phyloP scores from a whole-genome alignment of 2,797 vertebrate species.

The Hoplostethus atlanticus region DNA sequence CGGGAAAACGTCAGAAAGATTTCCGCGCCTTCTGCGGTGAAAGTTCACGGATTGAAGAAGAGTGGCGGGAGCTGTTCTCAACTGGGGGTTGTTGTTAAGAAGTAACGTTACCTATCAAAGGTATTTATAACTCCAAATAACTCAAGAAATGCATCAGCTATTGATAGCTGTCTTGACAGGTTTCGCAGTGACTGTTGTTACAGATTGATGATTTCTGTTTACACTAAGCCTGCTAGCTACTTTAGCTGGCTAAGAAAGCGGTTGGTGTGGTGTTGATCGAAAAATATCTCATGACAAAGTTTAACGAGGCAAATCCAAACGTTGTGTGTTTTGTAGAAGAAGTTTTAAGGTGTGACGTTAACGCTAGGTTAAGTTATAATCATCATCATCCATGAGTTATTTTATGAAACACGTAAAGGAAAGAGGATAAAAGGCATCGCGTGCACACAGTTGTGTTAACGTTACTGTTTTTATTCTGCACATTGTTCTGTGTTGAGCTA shows the following conservation, averaged over 20 bases:
- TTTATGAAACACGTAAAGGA: background rate
- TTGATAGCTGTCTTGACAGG: background rate
- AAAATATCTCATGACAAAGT: background rate
- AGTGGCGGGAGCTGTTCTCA: slow-evolving; percentile 82
- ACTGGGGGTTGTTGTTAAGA: background rate
- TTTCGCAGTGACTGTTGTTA: background rate
- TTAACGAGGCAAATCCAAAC: background rate
- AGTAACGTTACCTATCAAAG: background rate
- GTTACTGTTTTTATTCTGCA: background rate
- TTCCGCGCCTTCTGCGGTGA: slow-evolving; percentile 60
- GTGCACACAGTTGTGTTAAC: background rate
- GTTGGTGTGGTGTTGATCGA: background rate
- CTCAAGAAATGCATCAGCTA: background rate
- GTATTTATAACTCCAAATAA: background rate
- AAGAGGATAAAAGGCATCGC: background rate
- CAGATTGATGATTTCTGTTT: slow-evolving; percentile 24
- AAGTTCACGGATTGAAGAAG: slow-evolving; percentile 56
- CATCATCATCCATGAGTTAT: background rate
- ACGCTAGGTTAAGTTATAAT: background rate
- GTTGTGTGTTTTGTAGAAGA: background rate
- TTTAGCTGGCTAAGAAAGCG: slow-evolving; percentile 4
- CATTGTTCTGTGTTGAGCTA: background rate
- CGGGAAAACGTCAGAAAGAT: slow-evolving; percentile 53
- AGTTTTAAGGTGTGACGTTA: background rate
- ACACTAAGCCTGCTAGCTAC: slow-evolving; percentile 48